Base-by-base conservation (phyloP, 2,113 vertebrate genomes). In the Aix galericulata region DNA sequence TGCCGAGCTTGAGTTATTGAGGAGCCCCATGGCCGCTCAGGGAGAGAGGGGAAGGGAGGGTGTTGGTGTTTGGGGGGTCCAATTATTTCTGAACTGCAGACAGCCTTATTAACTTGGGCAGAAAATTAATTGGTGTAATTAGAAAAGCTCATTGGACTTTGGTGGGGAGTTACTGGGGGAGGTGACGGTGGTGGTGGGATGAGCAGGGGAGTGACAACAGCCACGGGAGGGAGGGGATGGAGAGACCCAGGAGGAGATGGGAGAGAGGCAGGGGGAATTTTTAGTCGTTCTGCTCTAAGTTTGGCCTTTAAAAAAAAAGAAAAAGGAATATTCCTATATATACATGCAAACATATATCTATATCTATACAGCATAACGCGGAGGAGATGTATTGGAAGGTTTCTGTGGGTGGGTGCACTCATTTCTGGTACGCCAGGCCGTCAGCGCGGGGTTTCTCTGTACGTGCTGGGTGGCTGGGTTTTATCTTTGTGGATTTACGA, bases 71-170 rank as follows among this genome's bases (percentile, higher is more conserved):
- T 96, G 97, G 97, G 88, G 97, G 98, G 97, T 94, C 97, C 95
- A 98, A 98, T 98, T 98, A 98, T 98, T 98, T 97, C 97, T 98
- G 93, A 97, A 92, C 95, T 89, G 97, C 94, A 97, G 98, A 98
- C 98, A 98, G 97, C 91, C 97, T 98, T 98, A 98, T 98, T 98
- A 98, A 97, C 97, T 98, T 97, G 96, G 98, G 97, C 97, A 98
- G 97, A 97, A 98, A 98, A 98, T 98, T 98, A 98, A 98, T 98
- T 98, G 98, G 97, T 96, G 97, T 98, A 97, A 98, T 98, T 98
- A 98, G 97, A 98, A 98, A 98, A 97, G 89, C 97, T 96, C 97
- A 89, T 96, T 98, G 98, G 97, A 97, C 93, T 98, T 97, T 93
- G 97, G 95, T 84, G 93, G 96, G 97, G 97, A 98, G 96, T 97